Evolutionary conservation across 2,113 vertebrate species (phyloP).

Genomic region (Coryphaenoides rupestris): DNA sequence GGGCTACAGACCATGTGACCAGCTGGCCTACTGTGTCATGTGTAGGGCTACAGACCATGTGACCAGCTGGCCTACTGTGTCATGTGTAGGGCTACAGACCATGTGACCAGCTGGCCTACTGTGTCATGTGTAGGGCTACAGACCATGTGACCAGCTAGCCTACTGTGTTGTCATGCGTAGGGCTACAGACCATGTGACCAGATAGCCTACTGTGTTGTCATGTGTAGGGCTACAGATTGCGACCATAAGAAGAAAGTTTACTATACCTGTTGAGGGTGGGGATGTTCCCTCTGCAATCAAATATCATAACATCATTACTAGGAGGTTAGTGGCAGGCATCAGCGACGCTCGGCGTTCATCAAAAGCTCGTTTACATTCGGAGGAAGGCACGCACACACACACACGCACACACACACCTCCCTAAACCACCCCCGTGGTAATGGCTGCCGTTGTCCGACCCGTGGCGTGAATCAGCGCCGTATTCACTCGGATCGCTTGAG

Average conservation of each 20-base stretch:
- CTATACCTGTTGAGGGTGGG: conserved; percentile 99
- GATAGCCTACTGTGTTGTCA: no score
- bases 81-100: no score
- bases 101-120: no score
- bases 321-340: conserved; percentile 85
- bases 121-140: no score
- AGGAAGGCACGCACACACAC: neutral
- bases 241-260: conserved; percentile 79
- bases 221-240: neutral
- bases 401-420: neutral
- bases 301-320: conserved; percentile 86
- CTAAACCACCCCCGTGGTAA: conserved; percentile 1
- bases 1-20: no score
- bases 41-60: no score
- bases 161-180: no score
- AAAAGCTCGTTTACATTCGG: conserved; percentile 8
- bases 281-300: conserved; percentile 99
- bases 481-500: conserved; percentile 26
- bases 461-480: conserved; percentile 29
- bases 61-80: no score
- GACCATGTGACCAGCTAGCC: no score
- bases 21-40: no score
- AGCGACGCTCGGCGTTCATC: conserved; percentile 19
- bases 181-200: no score
- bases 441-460: conserved; percentile 8